Base-by-base conservation (phyloP, 2,888 invertebrate genomes). In the Drosophila greeni region DNA sequence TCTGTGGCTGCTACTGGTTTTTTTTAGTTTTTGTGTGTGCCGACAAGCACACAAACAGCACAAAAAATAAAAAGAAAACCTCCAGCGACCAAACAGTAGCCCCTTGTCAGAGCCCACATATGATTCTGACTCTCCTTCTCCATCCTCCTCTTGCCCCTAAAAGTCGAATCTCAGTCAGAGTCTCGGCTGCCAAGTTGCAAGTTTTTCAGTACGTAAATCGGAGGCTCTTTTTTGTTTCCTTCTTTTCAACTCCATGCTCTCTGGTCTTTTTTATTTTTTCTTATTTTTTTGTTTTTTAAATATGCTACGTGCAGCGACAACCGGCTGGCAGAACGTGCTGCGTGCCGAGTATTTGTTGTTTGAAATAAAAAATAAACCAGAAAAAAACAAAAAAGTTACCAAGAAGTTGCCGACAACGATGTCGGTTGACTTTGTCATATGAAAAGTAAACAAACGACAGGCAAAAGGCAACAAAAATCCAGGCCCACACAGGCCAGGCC, bases 391-490 rank as follows among this genome's bases (percentile, higher is more conserved):
- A 56, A 64, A 62, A 61, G 65, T 79, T 74, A 70, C 68, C 75
- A 78, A 77, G 80, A 80, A 77, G 74, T 79, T 77, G 80, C 80
- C 77, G 77, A 70, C 76, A 66, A 75, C 53, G 76, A 61, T 58
- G 77, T 78, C 71, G 78, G 48, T 80, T 78, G 78, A 78, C 78
- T 78, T 80, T 78, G 78, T 80, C 78, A 80, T 78, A 78, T 78
- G 78, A 78, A 78, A 80, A 76, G 78, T 78, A 78, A 80, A 80
- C 80, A 80, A 78, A 75, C 78, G 78, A 76, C 80, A 66, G 78
- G 65, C 76, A 77, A 80, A 76, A 55, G 76, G 76, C 78, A 77
- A 67, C 74, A 70, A 68, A 58, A 69, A 49, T 60, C 64, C 69
- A 69, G 60, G 58, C 57, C 66, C 55, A 62, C 67, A 76, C 56